These are phyloP conservation scores for Cryptomyrus ogoouensis DNA, from an alignment of 2,113 vertebrate species.

Conservation along the genomic window DNA sequence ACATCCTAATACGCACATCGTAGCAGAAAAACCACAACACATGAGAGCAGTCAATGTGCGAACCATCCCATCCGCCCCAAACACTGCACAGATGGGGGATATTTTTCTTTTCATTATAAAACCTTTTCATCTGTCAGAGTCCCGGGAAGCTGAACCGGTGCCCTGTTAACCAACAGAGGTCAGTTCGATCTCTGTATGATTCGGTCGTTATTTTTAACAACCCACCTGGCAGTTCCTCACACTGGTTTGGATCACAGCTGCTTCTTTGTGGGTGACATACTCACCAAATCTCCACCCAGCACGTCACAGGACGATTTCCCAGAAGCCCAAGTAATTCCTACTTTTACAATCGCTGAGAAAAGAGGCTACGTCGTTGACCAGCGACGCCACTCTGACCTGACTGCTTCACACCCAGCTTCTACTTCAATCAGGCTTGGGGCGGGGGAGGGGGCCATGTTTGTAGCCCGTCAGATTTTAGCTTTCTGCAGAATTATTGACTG, in stretches of 20 bases:
- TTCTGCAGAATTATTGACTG: not conserved
- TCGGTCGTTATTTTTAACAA: not conserved
- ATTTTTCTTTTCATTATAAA: not conserved
- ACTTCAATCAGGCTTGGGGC: not conserved
- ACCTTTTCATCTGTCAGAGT: not conserved
- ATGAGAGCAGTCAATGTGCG: not conserved
- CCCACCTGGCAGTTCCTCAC: not conserved
- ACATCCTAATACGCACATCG: not conserved
- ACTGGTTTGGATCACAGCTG: not conserved
- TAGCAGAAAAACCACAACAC: not conserved
- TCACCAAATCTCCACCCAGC: not conserved
- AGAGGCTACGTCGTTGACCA: not conserved
- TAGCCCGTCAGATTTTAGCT: not conserved
- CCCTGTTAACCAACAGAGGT: not conserved
- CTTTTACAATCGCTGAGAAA: not conserved
- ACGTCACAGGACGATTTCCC: not conserved
- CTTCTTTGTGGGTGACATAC: not conserved
- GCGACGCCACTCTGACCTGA: not conserved
- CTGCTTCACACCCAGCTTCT: not conserved
- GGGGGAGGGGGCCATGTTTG: not conserved
- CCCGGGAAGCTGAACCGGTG: not conserved
- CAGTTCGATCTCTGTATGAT: not conserved
- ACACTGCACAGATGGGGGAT: not conserved
- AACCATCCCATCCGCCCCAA: not conserved
- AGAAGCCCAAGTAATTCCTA: not conserved